Evolutionary conservation across 1,140 invertebrate species (phyloP).

Genomic region (Leptinotarsa texana): DNA sequence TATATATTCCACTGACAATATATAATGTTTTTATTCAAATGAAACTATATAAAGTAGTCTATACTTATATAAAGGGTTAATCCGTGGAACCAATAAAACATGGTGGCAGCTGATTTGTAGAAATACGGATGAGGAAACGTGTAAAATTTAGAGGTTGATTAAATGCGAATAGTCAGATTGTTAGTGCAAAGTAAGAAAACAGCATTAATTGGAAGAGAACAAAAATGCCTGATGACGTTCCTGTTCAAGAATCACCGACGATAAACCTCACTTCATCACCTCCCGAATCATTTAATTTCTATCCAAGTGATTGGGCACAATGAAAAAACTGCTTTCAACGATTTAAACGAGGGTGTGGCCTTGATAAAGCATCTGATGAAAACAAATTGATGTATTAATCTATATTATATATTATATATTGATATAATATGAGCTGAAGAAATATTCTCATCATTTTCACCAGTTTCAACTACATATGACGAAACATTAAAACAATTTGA

Average conservation of each 20-base stretch:
- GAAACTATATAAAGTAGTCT: too few species aligned
- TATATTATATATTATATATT: background rate
- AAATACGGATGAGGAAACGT: too few species aligned
- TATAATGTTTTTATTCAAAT: too few species aligned
- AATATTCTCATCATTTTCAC: background rate
- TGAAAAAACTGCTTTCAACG: too few species aligned
- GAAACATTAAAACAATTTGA: background rate
- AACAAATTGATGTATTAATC: background rate
- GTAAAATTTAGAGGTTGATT: background rate
- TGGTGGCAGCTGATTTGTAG: too few species aligned
- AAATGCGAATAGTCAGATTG: background rate
- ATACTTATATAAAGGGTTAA: too few species aligned
- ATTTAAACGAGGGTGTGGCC: too few species aligned
- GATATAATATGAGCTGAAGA: background rate
- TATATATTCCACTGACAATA: too few species aligned
- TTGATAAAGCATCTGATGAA: background rate
- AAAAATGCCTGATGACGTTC: background rate
- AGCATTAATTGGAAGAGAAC: background rate
- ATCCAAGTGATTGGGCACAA: too few species aligned
- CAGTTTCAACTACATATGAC: background rate
- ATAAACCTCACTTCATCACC: background rate
- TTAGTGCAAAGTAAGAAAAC: background rate
- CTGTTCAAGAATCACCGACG: background rate
- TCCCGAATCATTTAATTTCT: too few species aligned
- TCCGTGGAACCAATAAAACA: too few species aligned